A percentile compares a stretch with the other conserved stretches of the same genome.
These are phyloP conservation scores for Phacellophora camtschatica DNA, from an alignment of 30 jellyfish, hydroid and myxozoan genomes.

Conservation along the genomic window DNA sequence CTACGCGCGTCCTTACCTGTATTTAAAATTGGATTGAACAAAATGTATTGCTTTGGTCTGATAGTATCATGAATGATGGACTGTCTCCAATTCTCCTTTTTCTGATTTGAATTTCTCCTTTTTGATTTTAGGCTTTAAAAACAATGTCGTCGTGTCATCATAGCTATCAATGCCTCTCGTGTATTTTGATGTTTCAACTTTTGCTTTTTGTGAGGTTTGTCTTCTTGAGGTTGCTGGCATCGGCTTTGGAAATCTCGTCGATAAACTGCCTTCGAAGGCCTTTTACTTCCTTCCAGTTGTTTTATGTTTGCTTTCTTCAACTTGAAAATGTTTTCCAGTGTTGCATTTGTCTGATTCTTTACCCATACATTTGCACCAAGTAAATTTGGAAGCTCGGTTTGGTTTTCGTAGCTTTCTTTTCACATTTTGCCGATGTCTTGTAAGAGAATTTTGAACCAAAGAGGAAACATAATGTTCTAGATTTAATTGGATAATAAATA, in stretches of 20 bases:
- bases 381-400: not conserved
- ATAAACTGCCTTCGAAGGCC: not conserved
- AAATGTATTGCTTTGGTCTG: not conserved
- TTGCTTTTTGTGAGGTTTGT: not conserved
- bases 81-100: not conserved
- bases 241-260: not conserved
- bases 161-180: not conserved
- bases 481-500: too few relatives aligned
- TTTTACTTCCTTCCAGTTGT: not conserved
- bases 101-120: not conserved
- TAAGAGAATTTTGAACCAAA: not conserved
- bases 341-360: slow-evolving; percentile 7
- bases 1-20: not conserved
- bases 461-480: too few relatives aligned
- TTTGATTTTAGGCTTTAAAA: not conserved
- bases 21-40: not conserved
- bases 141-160: not conserved
- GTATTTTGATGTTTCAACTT: not conserved
- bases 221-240: not conserved
- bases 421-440: not conserved
- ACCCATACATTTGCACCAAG: slow-evolving; percentile 5
- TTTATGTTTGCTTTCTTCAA: slow-evolving; percentile 1
- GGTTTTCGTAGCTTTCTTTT: not conserved
- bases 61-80: not conserved
- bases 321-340: not conserved